Evolutionary conservation across 2,113 vertebrate genomes (phyloP).

Genomic region (Thryonomys swinderianus): DNA sequence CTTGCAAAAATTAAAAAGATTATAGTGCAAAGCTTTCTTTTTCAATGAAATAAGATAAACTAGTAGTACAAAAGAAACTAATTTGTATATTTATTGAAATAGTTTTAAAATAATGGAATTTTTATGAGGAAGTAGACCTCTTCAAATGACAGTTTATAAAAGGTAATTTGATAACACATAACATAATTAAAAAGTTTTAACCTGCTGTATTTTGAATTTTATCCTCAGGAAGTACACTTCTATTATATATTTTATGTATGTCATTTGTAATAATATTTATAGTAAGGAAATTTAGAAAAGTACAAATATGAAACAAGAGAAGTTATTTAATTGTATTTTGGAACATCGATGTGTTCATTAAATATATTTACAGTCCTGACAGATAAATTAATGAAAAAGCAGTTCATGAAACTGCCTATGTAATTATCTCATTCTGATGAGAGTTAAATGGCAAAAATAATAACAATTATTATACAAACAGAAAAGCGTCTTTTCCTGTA

Average conservation of each 20-base stretch:
- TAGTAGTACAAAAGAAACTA: not conserved
- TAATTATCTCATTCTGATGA: not conserved
- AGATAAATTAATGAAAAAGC: constrained; percentile 7
- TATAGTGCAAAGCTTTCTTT: not conserved
- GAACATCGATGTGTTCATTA: not conserved
- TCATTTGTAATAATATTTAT: not conserved
- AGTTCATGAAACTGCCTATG: not conserved
- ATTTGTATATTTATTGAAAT: not conserved
- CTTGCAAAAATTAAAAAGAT: not conserved
- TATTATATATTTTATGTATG: not conserved
- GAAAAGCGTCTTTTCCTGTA: not conserved
- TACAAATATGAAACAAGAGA: not conserved
- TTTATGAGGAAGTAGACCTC: not conserved
- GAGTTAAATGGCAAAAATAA: not conserved
- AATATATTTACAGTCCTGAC: not conserved
- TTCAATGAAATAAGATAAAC: not conserved
- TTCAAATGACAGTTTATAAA: not conserved
- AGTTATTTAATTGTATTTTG: not conserved
- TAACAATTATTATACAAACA: not conserved
- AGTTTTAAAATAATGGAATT: not conserved
- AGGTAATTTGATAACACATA: not conserved
- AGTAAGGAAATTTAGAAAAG: not conserved
- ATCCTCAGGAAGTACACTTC: not conserved
- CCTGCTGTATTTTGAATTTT: constrained; percentile 4
- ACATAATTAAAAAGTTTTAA: not conserved